Conservation (phyloP, 2,888 invertebrate genomes). For the Mylabris sibirica region DNA sequence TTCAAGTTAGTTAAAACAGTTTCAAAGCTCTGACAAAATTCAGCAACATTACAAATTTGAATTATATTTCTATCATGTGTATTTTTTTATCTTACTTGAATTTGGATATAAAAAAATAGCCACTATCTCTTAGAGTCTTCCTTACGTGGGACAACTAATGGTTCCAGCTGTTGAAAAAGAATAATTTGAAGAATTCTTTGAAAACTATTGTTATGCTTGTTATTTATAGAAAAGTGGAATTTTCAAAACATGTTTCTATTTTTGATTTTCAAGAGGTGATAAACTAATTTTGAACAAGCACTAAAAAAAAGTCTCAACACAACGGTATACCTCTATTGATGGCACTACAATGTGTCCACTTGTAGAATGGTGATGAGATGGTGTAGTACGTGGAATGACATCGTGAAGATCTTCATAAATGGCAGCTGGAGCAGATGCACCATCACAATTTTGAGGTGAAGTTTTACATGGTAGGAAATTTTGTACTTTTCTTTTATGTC, state of each 20-base stretch:
- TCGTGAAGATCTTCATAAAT: constrained; percentile 83
- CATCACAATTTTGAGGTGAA: constrained; percentile 67
- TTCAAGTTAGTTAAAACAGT: neutral
- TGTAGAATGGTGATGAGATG: constrained; percentile 56
- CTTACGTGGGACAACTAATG: constrained; percentile 10
- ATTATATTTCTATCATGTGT: neutral
- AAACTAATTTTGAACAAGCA: constrained; percentile 3
- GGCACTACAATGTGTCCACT: constrained; percentile 60
- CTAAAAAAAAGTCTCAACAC: neutral
- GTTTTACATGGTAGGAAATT: constrained; percentile 85
- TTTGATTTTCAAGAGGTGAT: constrained; percentile 7
- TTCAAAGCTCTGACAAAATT: constrained; percentile 6
- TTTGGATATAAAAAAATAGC: neutral
- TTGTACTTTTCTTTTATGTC: constrained; percentile 87
- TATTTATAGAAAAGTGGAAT: constrained; percentile 11
- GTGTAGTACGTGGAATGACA: constrained; percentile 65
- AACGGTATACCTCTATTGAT: constrained; percentile 60
- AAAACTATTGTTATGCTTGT: neutral
- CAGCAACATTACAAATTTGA: constrained; percentile 6
- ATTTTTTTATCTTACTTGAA: constrained; percentile 8
- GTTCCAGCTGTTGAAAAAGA: constrained; percentile 12
- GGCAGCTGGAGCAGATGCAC: constrained; percentile 67
- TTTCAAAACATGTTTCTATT: constrained; percentile 10
- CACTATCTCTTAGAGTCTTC: neutral
- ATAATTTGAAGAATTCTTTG: constrained; percentile 2